Conservation (phyloP, 2,113 vertebrate species). For the Coregonus clupeaformis region DNA sequence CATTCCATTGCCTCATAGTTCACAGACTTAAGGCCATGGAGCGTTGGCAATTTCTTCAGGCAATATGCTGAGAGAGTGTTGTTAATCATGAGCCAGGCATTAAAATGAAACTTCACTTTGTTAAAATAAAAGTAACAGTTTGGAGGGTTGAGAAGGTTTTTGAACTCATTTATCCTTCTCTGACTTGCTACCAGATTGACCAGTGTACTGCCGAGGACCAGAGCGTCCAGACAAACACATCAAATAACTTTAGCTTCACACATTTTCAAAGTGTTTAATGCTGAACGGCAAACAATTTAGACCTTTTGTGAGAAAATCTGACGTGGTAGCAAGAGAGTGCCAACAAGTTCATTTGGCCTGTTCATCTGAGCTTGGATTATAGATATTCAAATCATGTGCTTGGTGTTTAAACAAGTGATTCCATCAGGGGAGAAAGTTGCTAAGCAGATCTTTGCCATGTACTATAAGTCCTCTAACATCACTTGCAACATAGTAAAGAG, state of each 20-base stretch:
- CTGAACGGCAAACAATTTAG: constrained; percentile 62
- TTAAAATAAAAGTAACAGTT: constrained; percentile 21
- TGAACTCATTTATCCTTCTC: neutral
- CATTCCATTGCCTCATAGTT: constrained; percentile 76
- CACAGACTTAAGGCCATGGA: constrained; percentile 74
- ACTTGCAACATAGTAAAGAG: constrained; percentile 56
- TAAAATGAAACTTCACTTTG: constrained; percentile 34
- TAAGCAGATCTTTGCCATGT: constrained; percentile 69
- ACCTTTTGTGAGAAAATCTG: constrained; percentile 65
- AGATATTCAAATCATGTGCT: constrained; percentile 76
- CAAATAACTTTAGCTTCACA: constrained; percentile 46
- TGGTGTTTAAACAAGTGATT: constrained; percentile 74
- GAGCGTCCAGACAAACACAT: constrained; percentile 9
- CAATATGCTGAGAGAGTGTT: constrained; percentile 65
- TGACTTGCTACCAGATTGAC: constrained; percentile 30
- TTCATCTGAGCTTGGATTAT: constrained; percentile 76
- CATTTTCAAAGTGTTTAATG: constrained; percentile 43
- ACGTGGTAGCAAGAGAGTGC: constrained; percentile 49
- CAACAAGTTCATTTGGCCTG: constrained; percentile 78
- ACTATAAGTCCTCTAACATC: constrained; percentile 60
- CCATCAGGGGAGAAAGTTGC: constrained; percentile 72
- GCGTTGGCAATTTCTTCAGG: constrained; percentile 70
- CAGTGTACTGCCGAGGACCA: constrained; percentile 9
- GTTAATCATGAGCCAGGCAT: constrained; percentile 45
- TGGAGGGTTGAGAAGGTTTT: constrained; percentile 33